Evolutionary conservation across 1,140 invertebrate species (phyloP), one percentile per base, ranked within the genome.

Genomic region (Drosophila repleta): DNA sequence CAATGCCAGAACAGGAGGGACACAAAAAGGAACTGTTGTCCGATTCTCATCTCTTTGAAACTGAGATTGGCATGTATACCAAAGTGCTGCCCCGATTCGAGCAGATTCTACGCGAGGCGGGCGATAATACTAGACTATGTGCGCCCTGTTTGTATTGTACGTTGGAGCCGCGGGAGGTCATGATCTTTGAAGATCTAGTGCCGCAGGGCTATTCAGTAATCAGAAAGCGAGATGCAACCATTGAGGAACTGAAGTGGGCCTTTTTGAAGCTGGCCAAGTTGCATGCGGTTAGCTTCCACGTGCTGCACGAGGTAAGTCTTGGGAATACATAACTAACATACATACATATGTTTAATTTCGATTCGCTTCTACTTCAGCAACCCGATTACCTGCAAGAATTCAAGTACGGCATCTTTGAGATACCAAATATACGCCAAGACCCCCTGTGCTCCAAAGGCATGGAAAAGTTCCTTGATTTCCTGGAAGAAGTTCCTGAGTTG

Each of bases 121-220:
- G 85, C 2, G 79, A 81, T 51, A 11, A 61, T 2, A 87, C 76
- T 0, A 57, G 53, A 13, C 46, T 89, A 0, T 48, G 20, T 64
- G 53, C 56, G 3, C 52, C 69, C 3, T 89, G 77, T 20, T 43
- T 90, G 10, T 89, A 89, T 39, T 43, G 79, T 2, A 69, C 56
- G 3, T 15, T 83, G 24, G 17, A 49, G 0, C 89, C 89, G 0
- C 71, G 57, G 2, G 24, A 90, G 32, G 48, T 90, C 0, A 39
- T 90, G 17, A 72, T 90, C 6, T 78, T 90, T 11, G 83, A 89
- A 29, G 89, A 90, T 74, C 57, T 90, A 10, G 63, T 75, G 4
- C 49, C 71, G 17, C 35, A 53, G 18, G 89, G 81, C 0, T 90
- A 75, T 43, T 5, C 51, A 13, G 71, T 79, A 1, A 15, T 89